A percentile compares a stretch with the other conserved stretches of the same genome.
Evolutionary conservation across 2,113 vertebrate species (phyloP).

Genomic region (Gila orcuttii): DNA sequence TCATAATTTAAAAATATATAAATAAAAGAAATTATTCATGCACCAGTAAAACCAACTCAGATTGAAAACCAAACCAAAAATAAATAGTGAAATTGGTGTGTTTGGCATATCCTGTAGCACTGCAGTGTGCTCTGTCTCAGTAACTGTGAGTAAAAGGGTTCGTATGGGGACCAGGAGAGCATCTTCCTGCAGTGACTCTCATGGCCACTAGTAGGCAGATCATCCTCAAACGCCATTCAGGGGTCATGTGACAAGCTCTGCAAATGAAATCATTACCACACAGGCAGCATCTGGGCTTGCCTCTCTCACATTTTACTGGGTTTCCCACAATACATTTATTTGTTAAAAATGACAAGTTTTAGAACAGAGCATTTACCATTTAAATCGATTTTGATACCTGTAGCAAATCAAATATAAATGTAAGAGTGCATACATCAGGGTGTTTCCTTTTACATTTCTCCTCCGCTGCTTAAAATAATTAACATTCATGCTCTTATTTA

Average conservation of each 20-base stretch:
- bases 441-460: background rate
- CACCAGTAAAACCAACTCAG: background rate
- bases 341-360: background rate
- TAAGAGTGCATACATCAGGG: background rate
- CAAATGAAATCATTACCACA: constrained; percentile 30
- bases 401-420: background rate
- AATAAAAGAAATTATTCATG: background rate
- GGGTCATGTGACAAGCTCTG: constrained; percentile 26
- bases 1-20: background rate
- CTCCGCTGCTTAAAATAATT: background rate
- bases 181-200: background rate
- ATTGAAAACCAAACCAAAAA: background rate
- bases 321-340: constrained; percentile 21
- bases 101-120: background rate
- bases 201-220: constrained; percentile 49
- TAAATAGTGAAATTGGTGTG: background rate
- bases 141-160: constrained; percentile 52
- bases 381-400: background rate
- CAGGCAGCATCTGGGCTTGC: background rate
- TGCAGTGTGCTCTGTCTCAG: background rate
- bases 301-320: background rate
- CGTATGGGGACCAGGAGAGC: constrained; percentile 54
- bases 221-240: background rate
- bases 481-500: background rate
- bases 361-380: background rate